Base-by-base conservation (phyloP, 2,888 invertebrate species). In the Cartodere bifasciata region DNA sequence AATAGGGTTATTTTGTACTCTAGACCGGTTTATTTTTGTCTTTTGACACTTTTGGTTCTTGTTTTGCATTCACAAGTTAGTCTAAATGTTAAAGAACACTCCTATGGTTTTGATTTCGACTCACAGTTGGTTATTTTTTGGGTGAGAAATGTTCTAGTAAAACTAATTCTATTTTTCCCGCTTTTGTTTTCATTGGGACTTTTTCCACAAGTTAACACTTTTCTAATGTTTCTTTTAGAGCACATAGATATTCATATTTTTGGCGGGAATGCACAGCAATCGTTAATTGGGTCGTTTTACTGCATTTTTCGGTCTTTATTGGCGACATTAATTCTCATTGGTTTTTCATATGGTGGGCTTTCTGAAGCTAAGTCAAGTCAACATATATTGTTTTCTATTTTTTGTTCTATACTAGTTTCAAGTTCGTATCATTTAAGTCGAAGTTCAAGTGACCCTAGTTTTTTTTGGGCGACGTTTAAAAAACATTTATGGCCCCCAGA, bases 181-280 rank as follows among this genome's bases (percentile, higher is more conserved):
- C 52, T 97, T 27, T 74, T 92, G 15, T 97, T 97, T 62, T 94
- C 91, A 25, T 64, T 97, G 39, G 98, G 98, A 2, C 65, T 98
- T 25, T 85, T 98, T 51, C 98, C 98, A 3, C 98, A 87, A 64
- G 84, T 97, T 31, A 95, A 94, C 55, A 98, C 98, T 1, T 94
- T 97, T 57, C 60, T 82, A 5, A 88, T 94, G 83, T 97, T 95
- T 59, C 64, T 91, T n/a, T 65, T 95, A 44, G 98, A 98, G 58
- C 98, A 98, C 67, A 70, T 75, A 50, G 95, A 81, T 59, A 92
- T 83, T 78, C 85, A 87, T 50, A 54, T 85, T 2, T 88, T 88
- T 50, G 88, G 88, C 2, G 88, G 88, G 0, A 90, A 84, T 50
- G 90, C 88, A 1, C 80, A 83, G 6, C 82, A 83, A 31, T 83